Evolutionary conservation across 2,888 invertebrate species (phyloP).

Genomic region (Platycnemis pennipes): DNA sequence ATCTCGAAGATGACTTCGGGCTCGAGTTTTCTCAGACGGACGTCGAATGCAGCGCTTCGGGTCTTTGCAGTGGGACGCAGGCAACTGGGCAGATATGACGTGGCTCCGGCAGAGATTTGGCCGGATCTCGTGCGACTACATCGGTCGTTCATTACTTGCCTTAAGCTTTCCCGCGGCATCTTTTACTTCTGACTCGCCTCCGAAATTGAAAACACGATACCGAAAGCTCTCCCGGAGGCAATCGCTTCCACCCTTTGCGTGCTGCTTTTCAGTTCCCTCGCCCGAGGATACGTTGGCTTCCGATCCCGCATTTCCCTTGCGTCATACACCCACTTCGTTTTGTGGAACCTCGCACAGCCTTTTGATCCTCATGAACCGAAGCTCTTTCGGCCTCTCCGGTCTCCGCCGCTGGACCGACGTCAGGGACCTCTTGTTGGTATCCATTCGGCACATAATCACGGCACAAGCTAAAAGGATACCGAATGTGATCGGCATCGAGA

Average conservation of each 20-base stretch:
- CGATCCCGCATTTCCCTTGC: neutral
- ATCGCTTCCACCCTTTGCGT: neutral
- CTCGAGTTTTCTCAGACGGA: neutral
- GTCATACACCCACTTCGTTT: neutral
- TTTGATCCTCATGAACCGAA: neutral
- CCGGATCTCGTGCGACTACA: neutral
- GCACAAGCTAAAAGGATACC: neutral
- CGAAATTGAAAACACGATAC: neutral
- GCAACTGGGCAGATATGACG: neutral
- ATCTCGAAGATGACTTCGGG: neutral
- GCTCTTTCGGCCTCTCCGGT: neutral
- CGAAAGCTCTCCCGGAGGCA: neutral
- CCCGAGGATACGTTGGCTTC: neutral
- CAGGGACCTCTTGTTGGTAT: neutral
- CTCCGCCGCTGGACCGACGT: neutral
- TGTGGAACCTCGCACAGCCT: neutral
- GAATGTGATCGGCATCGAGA: neutral
- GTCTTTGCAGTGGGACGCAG: neutral
- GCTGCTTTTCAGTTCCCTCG: neutral
- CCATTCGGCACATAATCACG: too few species aligned
- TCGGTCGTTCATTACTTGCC: conserved; percentile 5
- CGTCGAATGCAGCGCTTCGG: too few species aligned
- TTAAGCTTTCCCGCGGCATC: neutral
- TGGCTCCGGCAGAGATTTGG: neutral
- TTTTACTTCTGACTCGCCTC: neutral